phyloP scores from a whole-genome alignment of 2,888 invertebrate species.

The Acronicta psi region DNA sequence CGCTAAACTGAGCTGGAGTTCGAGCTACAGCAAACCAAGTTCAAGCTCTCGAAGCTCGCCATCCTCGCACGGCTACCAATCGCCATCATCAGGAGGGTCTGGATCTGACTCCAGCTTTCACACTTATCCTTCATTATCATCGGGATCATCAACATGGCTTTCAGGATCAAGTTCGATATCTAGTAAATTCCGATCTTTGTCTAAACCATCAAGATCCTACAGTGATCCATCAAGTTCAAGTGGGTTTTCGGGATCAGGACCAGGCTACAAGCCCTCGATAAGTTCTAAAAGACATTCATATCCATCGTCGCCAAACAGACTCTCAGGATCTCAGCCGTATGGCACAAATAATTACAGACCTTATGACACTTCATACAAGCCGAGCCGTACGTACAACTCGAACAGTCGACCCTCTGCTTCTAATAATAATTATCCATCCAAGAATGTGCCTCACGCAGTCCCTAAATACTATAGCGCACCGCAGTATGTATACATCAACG shows the following conservation, averaged over 20 bases:
- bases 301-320: constrained; percentile 19
- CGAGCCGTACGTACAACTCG: constrained; percentile 46
- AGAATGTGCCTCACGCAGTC: constrained; percentile 18
- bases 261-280: neutral
- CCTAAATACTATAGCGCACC: constrained; percentile 68
- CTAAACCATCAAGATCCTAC: constrained; percentile 8
- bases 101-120: constrained; percentile 24
- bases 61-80: constrained; percentile 28
- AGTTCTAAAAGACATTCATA: constrained; percentile 15
- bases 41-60: constrained; percentile 30
- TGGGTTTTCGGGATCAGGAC: constrained; percentile 7
- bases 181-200: constrained; percentile 31
- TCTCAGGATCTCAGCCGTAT: constrained; percentile 21
- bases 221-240: constrained; percentile 15
- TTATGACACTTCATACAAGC: constrained; percentile 34
- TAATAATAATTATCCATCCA: constrained; percentile 13
- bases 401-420: constrained; percentile 23
- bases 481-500: constrained; percentile 77
- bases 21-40: constrained; percentile 37
- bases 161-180: constrained; percentile 38
- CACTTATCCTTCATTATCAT: too few species aligned
- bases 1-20: constrained; percentile 41
- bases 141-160: constrained; percentile 29
- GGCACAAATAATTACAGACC: constrained; percentile 18
- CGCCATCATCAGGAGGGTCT: too few species aligned